Conservation (phyloP, 2,797 vertebrate species). For the Artibeus lituratus region DNA sequence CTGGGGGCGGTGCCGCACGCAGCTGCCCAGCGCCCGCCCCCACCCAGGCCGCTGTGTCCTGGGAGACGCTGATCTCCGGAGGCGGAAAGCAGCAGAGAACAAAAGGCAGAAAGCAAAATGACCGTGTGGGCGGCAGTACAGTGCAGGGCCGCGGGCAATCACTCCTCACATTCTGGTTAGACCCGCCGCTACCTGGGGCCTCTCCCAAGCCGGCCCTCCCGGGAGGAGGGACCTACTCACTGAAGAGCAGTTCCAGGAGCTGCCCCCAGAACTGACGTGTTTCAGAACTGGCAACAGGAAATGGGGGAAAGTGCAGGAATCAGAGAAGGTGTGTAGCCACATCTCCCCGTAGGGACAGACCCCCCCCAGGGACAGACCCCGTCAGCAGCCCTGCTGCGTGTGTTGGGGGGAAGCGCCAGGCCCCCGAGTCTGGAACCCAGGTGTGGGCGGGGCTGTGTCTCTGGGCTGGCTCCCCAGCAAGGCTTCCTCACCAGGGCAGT, state of each 20-base stretch:
- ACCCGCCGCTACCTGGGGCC: too few species aligned
- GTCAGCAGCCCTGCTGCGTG: accelerated
- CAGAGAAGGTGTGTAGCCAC: accelerated
- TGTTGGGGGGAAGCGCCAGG: accelerated
- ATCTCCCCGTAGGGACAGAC: not conserved
- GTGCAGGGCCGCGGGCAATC: not conserved
- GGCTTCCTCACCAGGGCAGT: not conserved
- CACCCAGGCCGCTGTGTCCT: not conserved
- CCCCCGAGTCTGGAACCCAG: not conserved
- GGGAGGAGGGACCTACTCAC: not conserved
- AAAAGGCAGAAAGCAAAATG: not conserved
- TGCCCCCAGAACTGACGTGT: not conserved
- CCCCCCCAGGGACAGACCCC: too few species aligned
- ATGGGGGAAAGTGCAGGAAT: too few species aligned
- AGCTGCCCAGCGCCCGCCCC: accelerated
- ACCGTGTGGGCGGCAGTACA: accelerated
- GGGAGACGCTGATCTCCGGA: not conserved
- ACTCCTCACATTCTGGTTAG: not conserved
- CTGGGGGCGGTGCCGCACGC: accelerated
- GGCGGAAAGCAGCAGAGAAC: not conserved
- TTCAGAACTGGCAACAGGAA: not conserved
- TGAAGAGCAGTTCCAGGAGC: not conserved
- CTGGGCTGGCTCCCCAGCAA: accelerated
- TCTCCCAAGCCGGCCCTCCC: too few species aligned
- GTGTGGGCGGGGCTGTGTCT: accelerated